These are phyloP conservation scores for Argentina silus DNA, from an alignment of 2,797 vertebrate species.

Conservation along the genomic window DNA sequence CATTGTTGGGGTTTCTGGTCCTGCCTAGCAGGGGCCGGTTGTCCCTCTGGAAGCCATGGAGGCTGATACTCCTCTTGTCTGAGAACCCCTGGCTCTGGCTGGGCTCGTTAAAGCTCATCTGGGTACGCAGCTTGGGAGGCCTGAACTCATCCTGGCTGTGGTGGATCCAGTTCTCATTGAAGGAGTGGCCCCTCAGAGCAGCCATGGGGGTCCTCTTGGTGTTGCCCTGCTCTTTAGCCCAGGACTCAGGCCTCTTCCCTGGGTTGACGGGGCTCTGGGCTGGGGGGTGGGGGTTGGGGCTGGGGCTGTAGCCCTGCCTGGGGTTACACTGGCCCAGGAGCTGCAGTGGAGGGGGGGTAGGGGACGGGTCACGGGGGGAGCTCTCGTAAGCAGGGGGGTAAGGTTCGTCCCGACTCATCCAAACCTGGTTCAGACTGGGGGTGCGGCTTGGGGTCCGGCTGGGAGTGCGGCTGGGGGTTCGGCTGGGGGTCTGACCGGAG, in stretches of 20 bases:
- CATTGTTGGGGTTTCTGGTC: slow-evolving; percentile 89
- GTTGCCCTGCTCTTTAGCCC: slow-evolving; percentile 90
- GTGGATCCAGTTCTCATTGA: slow-evolving; percentile 92
- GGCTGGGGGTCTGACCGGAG: slow-evolving; percentile 78
- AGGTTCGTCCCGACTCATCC: slow-evolving; percentile 94
- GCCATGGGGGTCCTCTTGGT: slow-evolving; percentile 90
- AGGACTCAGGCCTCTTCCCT: slow-evolving; percentile 83
- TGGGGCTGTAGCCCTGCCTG: slow-evolving; percentile 86
- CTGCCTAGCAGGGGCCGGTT: slow-evolving; percentile 86
- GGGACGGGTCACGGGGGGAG: slow-evolving; percentile 72
- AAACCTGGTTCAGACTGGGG: slow-evolving; percentile 91
- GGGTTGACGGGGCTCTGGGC: slow-evolving; percentile 70
- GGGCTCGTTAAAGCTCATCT: slow-evolving; percentile 97
- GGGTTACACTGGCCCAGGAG: slow-evolving; percentile 91
- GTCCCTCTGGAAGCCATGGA: slow-evolving; percentile 90
- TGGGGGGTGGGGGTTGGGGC: slow-evolving; percentile 76
- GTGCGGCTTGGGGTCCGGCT: slow-evolving; percentile 87
- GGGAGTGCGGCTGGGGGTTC: slow-evolving; percentile 78
- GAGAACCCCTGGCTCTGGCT: slow-evolving; percentile 88
- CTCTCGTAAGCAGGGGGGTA: slow-evolving; percentile 82
- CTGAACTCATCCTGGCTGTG: slow-evolving; percentile 94
- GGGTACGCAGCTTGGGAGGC: slow-evolving; percentile 89
- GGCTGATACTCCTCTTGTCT: slow-evolving; percentile 89
- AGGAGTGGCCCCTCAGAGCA: slow-evolving; percentile 88
- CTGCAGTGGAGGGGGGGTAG: slow-evolving; percentile 81